These are phyloP conservation scores for Nephila pilipes DNA, from an alignment of 1,140 invertebrate genomes.

Conservation along the genomic window DNA sequence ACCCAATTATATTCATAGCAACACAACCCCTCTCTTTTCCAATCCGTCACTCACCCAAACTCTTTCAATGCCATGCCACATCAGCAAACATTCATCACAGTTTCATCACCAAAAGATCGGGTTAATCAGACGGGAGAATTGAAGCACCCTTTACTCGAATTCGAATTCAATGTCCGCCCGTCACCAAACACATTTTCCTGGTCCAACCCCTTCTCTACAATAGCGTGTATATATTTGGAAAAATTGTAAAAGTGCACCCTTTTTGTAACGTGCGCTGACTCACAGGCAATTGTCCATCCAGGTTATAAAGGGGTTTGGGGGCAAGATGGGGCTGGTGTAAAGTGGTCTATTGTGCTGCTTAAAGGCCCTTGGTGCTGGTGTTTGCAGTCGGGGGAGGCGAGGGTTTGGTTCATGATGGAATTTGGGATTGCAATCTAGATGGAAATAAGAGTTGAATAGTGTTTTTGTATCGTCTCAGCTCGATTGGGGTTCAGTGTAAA, in stretches of 20 bases:
- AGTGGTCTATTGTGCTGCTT: conserved; percentile 49
- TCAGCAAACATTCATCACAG: conserved; percentile 65
- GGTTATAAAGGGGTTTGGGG: conserved; percentile 43
- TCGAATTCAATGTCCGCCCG: conserved; percentile 31
- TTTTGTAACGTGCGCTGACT: conserved; percentile 52
- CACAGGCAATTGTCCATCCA: conserved; percentile 26
- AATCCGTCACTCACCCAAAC: conserved; percentile 15
- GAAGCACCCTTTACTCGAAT: conserved; percentile 39
- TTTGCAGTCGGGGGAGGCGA: background rate
- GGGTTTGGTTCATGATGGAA: conserved; percentile 24
- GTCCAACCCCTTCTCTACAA: background rate
- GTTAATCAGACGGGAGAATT: conserved; percentile 67
- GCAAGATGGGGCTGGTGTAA: background rate
- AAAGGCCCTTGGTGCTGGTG: conserved; percentile 9
- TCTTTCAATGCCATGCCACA: conserved; percentile 24
- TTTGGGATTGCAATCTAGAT: conserved; percentile 14
- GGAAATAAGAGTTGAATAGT: conserved; percentile 24
- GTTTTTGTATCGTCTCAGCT: background rate
- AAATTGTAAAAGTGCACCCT: conserved; percentile 46
- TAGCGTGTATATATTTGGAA: conserved; percentile 8
- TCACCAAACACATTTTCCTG: background rate
- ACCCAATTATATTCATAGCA: conserved; percentile 30
- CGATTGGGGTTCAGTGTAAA: background rate
- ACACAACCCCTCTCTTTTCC: background rate
- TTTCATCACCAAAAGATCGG: conserved; percentile 37